Evolutionary conservation across 2,888 invertebrate species (phyloP).

Genomic region (Copidosoma aretas): DNA sequence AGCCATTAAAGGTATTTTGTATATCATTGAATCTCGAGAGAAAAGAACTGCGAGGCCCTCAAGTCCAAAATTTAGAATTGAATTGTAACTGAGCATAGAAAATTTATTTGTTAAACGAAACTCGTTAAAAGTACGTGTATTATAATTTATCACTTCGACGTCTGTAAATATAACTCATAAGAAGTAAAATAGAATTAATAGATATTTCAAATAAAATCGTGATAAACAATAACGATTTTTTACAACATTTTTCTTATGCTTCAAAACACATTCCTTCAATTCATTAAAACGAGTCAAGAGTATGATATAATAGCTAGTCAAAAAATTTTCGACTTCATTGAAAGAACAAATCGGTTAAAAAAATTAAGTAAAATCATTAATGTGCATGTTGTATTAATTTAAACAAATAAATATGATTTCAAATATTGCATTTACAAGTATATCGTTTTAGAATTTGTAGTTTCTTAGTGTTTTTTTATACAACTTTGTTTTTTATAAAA

Average conservation of each 20-base stretch:
- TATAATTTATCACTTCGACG: constrained; percentile 59
- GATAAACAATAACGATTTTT: constrained; percentile 44
- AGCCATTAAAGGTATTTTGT: constrained; percentile 43
- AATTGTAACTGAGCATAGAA: constrained; percentile 55
- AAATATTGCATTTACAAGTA: too few relatives aligned
- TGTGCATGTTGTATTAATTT: too few relatives aligned
- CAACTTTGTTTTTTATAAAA: too few relatives aligned
- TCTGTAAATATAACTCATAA: constrained; percentile 60
- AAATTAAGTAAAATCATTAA: too few relatives aligned
- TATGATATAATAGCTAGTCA: too few relatives aligned
- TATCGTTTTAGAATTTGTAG: too few relatives aligned
- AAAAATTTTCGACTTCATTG: too few relatives aligned
- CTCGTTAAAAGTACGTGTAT: constrained; percentile 59
- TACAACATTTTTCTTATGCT: constrained; percentile 16
- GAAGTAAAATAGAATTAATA: constrained; percentile 56
- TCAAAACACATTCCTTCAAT: constrained; percentile 17
- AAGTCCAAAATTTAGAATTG: constrained; percentile 56
- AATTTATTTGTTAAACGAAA: constrained; percentile 59
- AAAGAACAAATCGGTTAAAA: too few relatives aligned
- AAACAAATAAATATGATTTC: too few relatives aligned
- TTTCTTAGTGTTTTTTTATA: too few relatives aligned
- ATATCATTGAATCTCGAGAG: constrained; percentile 49
- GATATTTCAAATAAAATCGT: constrained; percentile 62
- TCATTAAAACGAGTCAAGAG: neutral
- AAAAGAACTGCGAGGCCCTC: constrained; percentile 49